Base-by-base conservation (phyloP, 2,113 vertebrate genomes). In the Osmerus mordax region DNA sequence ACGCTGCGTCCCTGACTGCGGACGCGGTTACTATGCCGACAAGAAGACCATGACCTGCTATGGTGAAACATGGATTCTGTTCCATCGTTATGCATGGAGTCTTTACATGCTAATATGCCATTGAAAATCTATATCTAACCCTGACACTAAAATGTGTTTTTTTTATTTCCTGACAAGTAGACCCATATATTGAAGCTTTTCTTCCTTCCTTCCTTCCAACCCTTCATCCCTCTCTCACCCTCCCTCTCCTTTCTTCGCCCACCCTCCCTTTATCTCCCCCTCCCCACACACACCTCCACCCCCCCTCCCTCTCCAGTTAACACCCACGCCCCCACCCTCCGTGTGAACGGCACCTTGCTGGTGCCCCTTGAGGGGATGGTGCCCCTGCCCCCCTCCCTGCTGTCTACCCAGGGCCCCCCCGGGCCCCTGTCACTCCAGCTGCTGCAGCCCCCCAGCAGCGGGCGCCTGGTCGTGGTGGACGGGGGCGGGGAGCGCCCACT, bases 1-100 rank as follows among this genome's bases (percentile, higher is more conserved):
- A 4, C 75, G 86, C 36, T 99, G 97, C 63, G 81, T 94, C 36
- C 81, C 91, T 6, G 91, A 87, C 83, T 99, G 97, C 82, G 90
- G 93, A 29, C 91, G 65, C 2, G 94, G 93, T 47, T 94, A 92
- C 86, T 92, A 93, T 12, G 76, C 86, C 6, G 90, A 94, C 69
- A 67, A 23, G 1, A 54, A 68, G 83, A 94, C 81, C 58, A 89
- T 91, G 63, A 84, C 80, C 18, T 99, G 97, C 82, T 74, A 92
- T 76, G 94, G 97, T 97, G 84, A 92, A 78, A 60, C 15, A 8
- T 47, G 9, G 2, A 47, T 12, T 12, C 29, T 5, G 9, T 47
- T 64, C 15, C 28, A 47, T 47, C 8, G 7, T 47, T 2, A 47
- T 6, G 32, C 32, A 36, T 7, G 7, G 9, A 47, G 41, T 47